Conservation (phyloP, 2,797 vertebrate genomes). For the Pygocentrus nattereri region DNA sequence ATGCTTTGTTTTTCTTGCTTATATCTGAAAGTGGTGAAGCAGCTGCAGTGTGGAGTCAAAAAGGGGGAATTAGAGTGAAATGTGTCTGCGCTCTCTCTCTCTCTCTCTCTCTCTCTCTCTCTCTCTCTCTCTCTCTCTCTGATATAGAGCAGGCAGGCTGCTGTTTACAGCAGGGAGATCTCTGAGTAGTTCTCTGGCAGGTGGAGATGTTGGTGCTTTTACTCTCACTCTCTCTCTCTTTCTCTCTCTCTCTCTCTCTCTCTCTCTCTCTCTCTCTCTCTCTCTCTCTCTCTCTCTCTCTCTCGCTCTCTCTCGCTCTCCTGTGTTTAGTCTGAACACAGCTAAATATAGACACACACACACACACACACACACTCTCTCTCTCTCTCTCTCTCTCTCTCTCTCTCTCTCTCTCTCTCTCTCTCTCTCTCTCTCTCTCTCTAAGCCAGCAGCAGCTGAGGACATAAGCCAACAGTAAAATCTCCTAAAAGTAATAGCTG, state of each 20-base stretch:
- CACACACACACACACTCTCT: neutral
- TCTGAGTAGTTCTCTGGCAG: conserved; percentile 45
- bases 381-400: conserved; percentile 15
- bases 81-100: neutral
- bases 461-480: neutral
- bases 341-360: conserved; percentile 31
- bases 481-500: neutral
- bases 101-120: neutral
- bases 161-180: conserved; percentile 48
- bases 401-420: neutral
- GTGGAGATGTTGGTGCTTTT: conserved; percentile 9
- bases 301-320: neutral
- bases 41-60: no score
- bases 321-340: conserved; percentile 53
- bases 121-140: neutral
- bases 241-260: neutral
- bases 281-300: neutral
- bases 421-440: neutral
- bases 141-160: conserved; percentile 44
- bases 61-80: no score
- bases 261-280: neutral
- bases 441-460: neutral
- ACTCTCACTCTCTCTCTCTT: neutral
- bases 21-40: no score
- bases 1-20: no score